Conservation (phyloP, 35 echinoderm and acorn worm genomes). For the Diadema setosum region DNA sequence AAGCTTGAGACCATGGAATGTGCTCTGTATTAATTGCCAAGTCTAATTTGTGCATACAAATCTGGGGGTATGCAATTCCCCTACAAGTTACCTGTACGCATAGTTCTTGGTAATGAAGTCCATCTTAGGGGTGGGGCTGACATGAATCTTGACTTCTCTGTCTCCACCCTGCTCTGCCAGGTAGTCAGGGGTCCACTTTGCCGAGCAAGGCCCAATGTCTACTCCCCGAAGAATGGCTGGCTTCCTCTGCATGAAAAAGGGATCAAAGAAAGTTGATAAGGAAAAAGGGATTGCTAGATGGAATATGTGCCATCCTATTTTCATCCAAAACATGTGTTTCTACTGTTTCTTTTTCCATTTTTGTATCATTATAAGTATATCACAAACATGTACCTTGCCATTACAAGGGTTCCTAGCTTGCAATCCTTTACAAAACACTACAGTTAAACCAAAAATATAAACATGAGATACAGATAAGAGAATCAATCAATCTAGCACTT, state of each 20-base stretch:
- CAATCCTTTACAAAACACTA: neutral
- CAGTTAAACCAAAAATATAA: neutral
- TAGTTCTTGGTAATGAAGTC: conserved; percentile 91
- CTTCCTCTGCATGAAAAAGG: conserved; percentile 16
- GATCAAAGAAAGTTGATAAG: neutral
- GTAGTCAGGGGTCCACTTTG: conserved; percentile 64
- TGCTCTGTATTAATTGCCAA: too few species aligned
- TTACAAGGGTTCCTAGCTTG: neutral
- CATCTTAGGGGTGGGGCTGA: conserved; percentile 70
- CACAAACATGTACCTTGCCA: neutral
- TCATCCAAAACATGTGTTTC: too few species aligned
- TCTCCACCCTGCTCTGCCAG: conserved; percentile 39
- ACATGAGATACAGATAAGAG: neutral
- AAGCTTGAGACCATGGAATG: too few species aligned
- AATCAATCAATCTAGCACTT: neutral
- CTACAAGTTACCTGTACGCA: conserved; percentile 63
- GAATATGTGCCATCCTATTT: too few species aligned
- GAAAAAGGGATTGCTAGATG: too few species aligned
- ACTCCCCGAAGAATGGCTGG: conserved; percentile 70
- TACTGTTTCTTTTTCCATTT: neutral
- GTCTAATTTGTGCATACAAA: too few species aligned
- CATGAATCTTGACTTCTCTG: conserved; percentile 87
- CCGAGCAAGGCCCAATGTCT: conserved; percentile 61
- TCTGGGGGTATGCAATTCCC: too few species aligned
- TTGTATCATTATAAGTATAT: neutral